A percentile compares a stretch with the other conserved stretches of the same genome.
These are phyloP conservation scores for Alviniconcha strummeri DNA, from an alignment of 2,888 invertebrate genomes.

Conservation along the genomic window DNA sequence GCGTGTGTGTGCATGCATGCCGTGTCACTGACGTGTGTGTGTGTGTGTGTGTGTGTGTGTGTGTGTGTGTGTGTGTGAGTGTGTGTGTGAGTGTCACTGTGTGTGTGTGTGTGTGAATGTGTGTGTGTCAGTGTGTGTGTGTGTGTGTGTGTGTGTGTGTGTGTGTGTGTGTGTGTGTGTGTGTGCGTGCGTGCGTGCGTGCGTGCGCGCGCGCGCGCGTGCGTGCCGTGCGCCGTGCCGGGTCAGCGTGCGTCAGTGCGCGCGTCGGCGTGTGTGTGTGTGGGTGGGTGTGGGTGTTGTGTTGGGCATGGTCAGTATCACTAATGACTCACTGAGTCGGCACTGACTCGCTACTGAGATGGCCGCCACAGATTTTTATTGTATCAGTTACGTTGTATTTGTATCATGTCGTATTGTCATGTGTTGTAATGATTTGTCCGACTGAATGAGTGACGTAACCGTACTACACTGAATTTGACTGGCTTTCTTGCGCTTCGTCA, in stretches of 20 bases:
- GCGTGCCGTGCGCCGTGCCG: slow-evolving; percentile 12
- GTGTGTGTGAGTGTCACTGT: slow-evolving; percentile 5
- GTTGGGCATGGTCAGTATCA: neutral
- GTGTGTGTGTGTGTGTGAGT: too few species aligned
- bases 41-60: slow-evolving; percentile 12
- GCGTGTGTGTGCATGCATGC: too few species aligned
- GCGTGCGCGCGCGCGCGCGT: slow-evolving; percentile 12
- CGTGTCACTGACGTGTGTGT: neutral
- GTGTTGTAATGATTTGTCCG: too few species aligned
- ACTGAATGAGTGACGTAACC: too few species aligned
- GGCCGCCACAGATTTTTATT: too few species aligned
- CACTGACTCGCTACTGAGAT: too few species aligned
- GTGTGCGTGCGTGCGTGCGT: slow-evolving; percentile 9
- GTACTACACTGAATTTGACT: too few species aligned
- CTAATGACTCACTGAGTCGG: too few species aligned
- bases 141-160: neutral
- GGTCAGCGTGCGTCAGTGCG: neutral
- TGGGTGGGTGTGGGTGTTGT: neutral
- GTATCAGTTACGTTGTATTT: too few species aligned
- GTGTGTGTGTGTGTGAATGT: neutral
- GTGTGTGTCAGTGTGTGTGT: neutral
- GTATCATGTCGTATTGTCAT: too few species aligned
- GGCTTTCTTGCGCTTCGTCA: too few species aligned
- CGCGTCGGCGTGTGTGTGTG: slow-evolving; percentile 12
- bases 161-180: neutral